Percentiles rank a stretch among this genome's conserved stretches.
Evolutionary conservation across 1,140 invertebrate genomes (phyloP).

Genomic region (Oscheius sp.): DNA sequence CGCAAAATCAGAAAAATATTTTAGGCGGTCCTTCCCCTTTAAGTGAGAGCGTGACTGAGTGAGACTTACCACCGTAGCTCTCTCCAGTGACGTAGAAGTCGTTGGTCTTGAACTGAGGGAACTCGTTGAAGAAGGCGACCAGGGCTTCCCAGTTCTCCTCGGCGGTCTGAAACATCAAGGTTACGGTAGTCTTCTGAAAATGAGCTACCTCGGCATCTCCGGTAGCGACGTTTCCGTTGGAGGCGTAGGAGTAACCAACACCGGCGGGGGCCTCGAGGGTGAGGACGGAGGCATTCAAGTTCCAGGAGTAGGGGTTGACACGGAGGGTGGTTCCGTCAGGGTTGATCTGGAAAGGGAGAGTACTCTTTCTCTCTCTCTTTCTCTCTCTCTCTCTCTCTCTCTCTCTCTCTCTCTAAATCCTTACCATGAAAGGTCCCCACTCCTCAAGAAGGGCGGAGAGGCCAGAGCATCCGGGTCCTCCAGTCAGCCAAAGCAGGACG

Average conservation of each 20-base stretch:
- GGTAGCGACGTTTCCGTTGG: slow-evolving; percentile 61
- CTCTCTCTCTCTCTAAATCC: too few species aligned
- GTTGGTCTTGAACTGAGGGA: slow-evolving; percentile 63
- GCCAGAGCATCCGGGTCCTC: slow-evolving; percentile 66
- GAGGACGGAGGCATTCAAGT: slow-evolving; percentile 76
- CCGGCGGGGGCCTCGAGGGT: slow-evolving; percentile 66
- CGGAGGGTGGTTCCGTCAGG: slow-evolving; percentile 57
- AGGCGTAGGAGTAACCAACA: slow-evolving; percentile 66
- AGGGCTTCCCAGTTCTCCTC: slow-evolving; percentile 63
- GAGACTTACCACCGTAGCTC: slow-evolving; percentile 63
- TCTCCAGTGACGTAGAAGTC: slow-evolving; percentile 63
- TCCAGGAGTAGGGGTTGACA: slow-evolving; percentile 64
- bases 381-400: too few species aligned
- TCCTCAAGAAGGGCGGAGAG: slow-evolving; percentile 65
- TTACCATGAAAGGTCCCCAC: slow-evolving; percentile 63
- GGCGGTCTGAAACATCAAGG: slow-evolving; percentile 41
- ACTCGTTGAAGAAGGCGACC: slow-evolving; percentile 64
- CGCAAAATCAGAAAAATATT: too few species aligned
- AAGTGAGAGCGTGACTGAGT: slow-evolving; percentile 64
- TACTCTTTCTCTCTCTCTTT: too few species aligned
- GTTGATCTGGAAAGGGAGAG: slow-evolving; percentile 44
- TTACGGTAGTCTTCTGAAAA: not conserved
- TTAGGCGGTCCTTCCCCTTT: too few species aligned
- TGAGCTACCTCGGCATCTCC: slow-evolving; percentile 59
- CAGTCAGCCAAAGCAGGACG: slow-evolving; percentile 66